Base-by-base conservation (phyloP, 2,797 vertebrate genomes). In the Lophius americanus region DNA sequence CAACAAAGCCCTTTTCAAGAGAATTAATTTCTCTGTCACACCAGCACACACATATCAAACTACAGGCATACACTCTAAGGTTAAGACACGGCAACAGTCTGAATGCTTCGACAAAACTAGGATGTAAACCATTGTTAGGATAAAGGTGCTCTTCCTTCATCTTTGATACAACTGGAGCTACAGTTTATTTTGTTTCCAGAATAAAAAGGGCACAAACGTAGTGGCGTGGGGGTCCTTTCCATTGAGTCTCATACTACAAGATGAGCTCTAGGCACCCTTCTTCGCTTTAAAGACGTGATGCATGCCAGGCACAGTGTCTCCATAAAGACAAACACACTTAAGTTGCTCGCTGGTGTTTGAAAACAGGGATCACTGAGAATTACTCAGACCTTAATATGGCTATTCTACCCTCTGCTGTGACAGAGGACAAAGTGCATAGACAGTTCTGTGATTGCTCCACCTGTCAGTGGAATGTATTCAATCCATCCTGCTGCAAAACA, bases 361-460 rank as follows among this genome's bases (percentile, higher is more conserved):
- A 90, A 80, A 23, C 3, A 14, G 85, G 73, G 53, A 73, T 93
- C 90, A 90, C 88, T 93, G 93, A 93, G 92, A 93, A 93, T 90
- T 92, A 86, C 85, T 92, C 80, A 88, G 87, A 88, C 84, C 77
- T 89, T 82, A 87, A 92, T 93, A 94, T 95, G 93, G 94, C 94
- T 95, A 92, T 94, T 93, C 85, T 84, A 91, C 77, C 92, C 92
- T 91, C 90, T 86, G 88, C 58, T 60, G 55, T 41, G 60, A 68
- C 93, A 92, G 92, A 94, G 91, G 91, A 92, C 92, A 94, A 95
- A 94, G 94, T 95, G 94, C 94, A 94, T 93, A 94, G 92, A 93
- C 89, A 88, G 91, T 92, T 91, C 88, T 86, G 84, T 68, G 76
- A 84, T 82, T 64, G 70, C 84, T 90, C 86, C 87, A 88, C 89